These are phyloP conservation scores for Mesitornis unicolor DNA, from an alignment of 2,113 vertebrate species.

Conservation along the genomic window DNA sequence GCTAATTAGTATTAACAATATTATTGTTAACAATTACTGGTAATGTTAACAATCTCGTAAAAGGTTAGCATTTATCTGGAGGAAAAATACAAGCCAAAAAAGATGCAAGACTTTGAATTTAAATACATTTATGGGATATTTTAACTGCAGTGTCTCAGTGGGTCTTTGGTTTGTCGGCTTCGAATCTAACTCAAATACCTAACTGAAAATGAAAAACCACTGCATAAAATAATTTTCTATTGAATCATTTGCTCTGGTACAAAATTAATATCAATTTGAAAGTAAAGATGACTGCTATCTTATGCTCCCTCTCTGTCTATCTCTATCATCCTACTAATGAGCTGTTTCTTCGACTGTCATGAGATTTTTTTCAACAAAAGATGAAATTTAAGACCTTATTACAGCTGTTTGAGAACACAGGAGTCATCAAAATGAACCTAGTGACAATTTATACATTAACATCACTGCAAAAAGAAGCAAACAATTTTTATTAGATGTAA, in stretches of 20 bases:
- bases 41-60: constrained; percentile 33
- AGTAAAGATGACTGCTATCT: background rate
- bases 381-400: background rate
- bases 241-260: background rate
- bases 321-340: background rate
- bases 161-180: background rate
- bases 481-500: background rate
- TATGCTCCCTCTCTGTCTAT: background rate
- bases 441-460: background rate
- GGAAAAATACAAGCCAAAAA: constrained; percentile 15
- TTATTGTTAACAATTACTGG: constrained; percentile 41
- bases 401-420: background rate
- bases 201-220: constrained; percentile 29
- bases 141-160: background rate
- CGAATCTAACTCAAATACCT: background rate
- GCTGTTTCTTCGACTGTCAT: background rate
- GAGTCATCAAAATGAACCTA: background rate
- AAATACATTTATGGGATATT: background rate
- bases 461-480: background rate
- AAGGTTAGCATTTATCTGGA: constrained; percentile 44
- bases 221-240: background rate
- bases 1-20: constrained; percentile 66
- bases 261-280: constrained; percentile 19
- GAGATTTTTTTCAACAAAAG: background rate
- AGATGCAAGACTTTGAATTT: background rate